These are phyloP conservation scores for Hyles vespertilio DNA, from an alignment of 1,140 invertebrate genomes.

Conservation along the genomic window DNA sequence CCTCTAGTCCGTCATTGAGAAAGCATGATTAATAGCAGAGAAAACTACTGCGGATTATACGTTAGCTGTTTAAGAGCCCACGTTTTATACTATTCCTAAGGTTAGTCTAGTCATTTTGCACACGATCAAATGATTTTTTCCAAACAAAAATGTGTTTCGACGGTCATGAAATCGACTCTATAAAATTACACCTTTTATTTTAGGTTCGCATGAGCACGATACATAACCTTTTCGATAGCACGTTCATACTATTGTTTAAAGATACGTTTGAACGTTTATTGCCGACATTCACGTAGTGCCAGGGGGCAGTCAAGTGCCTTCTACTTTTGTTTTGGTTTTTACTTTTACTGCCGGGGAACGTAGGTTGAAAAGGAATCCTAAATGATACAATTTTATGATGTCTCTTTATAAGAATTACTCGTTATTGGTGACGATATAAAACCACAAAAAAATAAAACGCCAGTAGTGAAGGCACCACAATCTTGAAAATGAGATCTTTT, in stretches of 20 bases:
- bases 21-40: slow-evolving; percentile 63
- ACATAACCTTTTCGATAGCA: slow-evolving; percentile 29
- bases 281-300: slow-evolving; percentile 7
- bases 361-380: too few species aligned
- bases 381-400: too few species aligned
- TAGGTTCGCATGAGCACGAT: slow-evolving; percentile 28
- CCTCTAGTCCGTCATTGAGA: slow-evolving; percentile 49
- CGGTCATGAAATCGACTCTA: slow-evolving; percentile 28
- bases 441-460: slow-evolving; percentile 16
- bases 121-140: slow-evolving; percentile 39
- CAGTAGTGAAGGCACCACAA: slow-evolving; percentile 1
- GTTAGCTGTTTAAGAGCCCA: slow-evolving; percentile 49
- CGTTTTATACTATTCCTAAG: slow-evolving; percentile 39
- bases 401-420: slow-evolving; percentile 4
- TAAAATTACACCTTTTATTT: slow-evolving; percentile 42
- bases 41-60: slow-evolving; percentile 52
- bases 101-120: slow-evolving; percentile 43
- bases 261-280: slow-evolving; percentile 20
- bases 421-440: slow-evolving; percentile 12
- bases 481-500: slow-evolving; percentile 11
- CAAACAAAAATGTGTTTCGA: slow-evolving; percentile 32
- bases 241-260: slow-evolving; percentile 29
- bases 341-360: too few species aligned
- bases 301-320: slow-evolving; percentile 1
- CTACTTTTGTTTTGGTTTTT: slow-evolving; percentile 6